Conservation (phyloP, 2,113 vertebrate species). For the Varanus salvator region DNA sequence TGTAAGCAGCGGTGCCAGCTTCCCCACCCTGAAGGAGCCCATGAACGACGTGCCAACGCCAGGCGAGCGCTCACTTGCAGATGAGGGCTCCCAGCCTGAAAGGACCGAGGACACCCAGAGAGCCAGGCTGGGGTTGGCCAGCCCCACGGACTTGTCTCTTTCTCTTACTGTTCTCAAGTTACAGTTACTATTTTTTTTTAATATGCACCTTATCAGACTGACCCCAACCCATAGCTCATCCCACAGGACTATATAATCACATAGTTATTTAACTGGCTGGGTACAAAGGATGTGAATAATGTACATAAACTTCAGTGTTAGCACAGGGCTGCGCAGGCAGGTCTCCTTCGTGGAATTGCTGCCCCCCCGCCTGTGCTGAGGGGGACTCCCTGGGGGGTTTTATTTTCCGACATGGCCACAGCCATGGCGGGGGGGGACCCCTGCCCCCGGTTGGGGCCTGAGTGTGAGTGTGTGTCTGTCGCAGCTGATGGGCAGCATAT, state of each 20-base stretch:
- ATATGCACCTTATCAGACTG: slow-evolving; percentile 87
- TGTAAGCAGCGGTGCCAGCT: slow-evolving; percentile 63
- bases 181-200: slow-evolving; percentile 67
- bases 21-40: background rate
- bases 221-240: slow-evolving; percentile 70
- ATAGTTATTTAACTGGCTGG: slow-evolving; percentile 96
- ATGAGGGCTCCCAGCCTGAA: fast-evolving
- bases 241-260: slow-evolving; percentile 76
- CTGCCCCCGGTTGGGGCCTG: background rate
- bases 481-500: background rate
- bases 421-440: slow-evolving; percentile 29
- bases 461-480: background rate
- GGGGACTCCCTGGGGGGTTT: background rate
- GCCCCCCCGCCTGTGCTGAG: background rate
- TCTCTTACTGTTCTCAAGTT: slow-evolving; percentile 63
- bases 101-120: background rate
- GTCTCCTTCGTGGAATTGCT: background rate
- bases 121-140: slow-evolving; percentile 14
- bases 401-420: slow-evolving; percentile 13
- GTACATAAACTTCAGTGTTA: slow-evolving; percentile 86
- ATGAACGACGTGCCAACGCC: background rate
- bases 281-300: slow-evolving; percentile 95
- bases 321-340: slow-evolving; percentile 13
- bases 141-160: slow-evolving; percentile 21
- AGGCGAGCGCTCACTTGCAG: slow-evolving; percentile 25